phyloP scores from a whole-genome alignment of 2,888 invertebrate species.

The Oscheius sp. region DNA sequence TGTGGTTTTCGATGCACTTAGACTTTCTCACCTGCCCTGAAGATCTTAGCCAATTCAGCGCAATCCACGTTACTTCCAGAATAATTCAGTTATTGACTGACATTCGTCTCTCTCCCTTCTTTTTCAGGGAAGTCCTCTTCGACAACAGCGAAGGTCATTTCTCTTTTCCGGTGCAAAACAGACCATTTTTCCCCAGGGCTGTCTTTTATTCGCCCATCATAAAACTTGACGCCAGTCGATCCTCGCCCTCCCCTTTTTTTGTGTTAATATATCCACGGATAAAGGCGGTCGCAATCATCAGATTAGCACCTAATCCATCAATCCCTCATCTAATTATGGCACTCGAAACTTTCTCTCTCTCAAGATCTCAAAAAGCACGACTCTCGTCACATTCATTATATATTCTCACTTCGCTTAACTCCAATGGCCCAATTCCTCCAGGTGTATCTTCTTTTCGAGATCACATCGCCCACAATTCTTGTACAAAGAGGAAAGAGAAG shows the following conservation, averaged over 20 bases:
- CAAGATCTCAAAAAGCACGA: too few species aligned
- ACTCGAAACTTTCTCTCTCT: too few species aligned
- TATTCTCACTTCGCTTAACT: neutral
- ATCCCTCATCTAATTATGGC: too few species aligned
- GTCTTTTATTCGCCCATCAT: neutral
- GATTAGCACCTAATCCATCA: too few species aligned
- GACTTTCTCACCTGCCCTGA: neutral
- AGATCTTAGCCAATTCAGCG: constrained; percentile 3
- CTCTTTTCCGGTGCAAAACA: neutral
- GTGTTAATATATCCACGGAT: too few species aligned
- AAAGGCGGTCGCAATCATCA: too few species aligned
- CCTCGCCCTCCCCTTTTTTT: too few species aligned
- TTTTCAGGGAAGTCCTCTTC: neutral
- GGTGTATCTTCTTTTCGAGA: neutral
- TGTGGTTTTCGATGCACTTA: neutral
- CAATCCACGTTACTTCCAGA: constrained; percentile 19
- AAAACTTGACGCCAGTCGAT: neutral
- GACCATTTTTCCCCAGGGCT: neutral
- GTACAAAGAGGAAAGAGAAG: too few species aligned
- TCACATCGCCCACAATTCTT: too few species aligned
- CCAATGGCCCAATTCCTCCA: neutral
- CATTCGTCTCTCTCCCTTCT: neutral
- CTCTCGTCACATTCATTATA: neutral
- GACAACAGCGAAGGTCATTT: neutral
- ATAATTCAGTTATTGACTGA: constrained; percentile 13